phyloP scores from a whole-genome alignment of 2,113 vertebrate genomes.

The Microcebus ravelobensis region DNA sequence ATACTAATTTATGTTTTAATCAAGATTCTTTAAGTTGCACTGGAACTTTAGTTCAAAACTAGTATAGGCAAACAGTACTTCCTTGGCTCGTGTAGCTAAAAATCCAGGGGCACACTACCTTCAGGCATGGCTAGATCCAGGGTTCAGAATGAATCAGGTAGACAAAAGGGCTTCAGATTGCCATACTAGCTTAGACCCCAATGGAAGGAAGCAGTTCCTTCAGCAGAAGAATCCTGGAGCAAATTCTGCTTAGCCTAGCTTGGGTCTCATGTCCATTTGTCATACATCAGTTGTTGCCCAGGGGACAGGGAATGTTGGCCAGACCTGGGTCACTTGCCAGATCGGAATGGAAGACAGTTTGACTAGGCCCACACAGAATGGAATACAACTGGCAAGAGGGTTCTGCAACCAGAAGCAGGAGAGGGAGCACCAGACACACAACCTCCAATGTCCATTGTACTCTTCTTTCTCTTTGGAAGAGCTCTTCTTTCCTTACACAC shows the following conservation, averaged over 20 bases:
- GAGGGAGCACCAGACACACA: no score
- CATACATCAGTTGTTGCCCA: not conserved
- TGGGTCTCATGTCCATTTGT: not conserved
- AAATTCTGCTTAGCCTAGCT: not conserved
- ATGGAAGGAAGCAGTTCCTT: not conserved
- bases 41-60: constrained; percentile 9
- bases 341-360: not conserved
- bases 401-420: not conserved
- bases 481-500: not conserved
- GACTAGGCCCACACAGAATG: not conserved
- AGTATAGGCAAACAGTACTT: not conserved
- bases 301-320: not conserved
- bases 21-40: not conserved
- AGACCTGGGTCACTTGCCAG: not conserved
- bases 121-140: not conserved
- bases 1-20: constrained; percentile 13
- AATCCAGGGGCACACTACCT: not conserved
- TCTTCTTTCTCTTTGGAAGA: not conserved
- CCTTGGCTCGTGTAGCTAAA: not conserved
- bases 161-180: not conserved
- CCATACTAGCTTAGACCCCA: not conserved
- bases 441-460: not conserved
- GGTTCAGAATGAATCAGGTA: not conserved
- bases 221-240: not conserved
- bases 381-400: not conserved